Base-by-base conservation (phyloP, 2,113 vertebrate genomes). In the Melanotaenia duboulayi region DNA sequence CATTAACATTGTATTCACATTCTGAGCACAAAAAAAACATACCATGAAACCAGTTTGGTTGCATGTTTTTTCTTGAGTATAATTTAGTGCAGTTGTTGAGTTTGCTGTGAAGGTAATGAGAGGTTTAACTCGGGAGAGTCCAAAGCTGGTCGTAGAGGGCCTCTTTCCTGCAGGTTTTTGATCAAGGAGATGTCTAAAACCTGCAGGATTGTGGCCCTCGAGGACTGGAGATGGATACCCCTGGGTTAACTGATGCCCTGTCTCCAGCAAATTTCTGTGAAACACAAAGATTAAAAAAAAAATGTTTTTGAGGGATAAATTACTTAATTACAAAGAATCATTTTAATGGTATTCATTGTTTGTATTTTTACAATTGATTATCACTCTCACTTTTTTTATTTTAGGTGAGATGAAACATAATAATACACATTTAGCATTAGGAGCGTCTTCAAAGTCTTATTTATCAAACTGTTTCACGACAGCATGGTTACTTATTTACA, bases 401-500 rank as follows among this genome's bases (percentile, higher is more conserved):
- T 2, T 1, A 13, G 10, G 17, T 20, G 7, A 50, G 16, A 66
- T 7, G 11, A 39, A 12, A 2, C 4, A 42, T 35, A 10, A 32
- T 9, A 1, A n/a, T 19, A 19, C 55, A 67, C 13, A 32, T 40
- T n/a, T 32, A 35, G 32, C 35, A 40, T 60, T 57, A 4, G 14
- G 32, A 3, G 32, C 24, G 24, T 71, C 59, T 28, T 63, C 48
- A 42, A 20, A 57, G 5, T 24, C 11, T 6, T 3, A 4, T 28
- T 57, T 20, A 42, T 74, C 55, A 32, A 8, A 64, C 13, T 25
- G 22, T 16, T 37, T 20, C 24, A 24, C 13, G 39, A 20, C 17
- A 17, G 19, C 2, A 0, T n/a, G 19, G 66, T 85, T 85, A 80
- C 56, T 85, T 20, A 88, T 85, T 90, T 50, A 86, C 71, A 51